A percentile compares a stretch with the other conserved stretches of the same genome.
Conservation (phyloP, 53 echinoderm and acorn worm genomes). For the Zoroaster sp. region DNA sequence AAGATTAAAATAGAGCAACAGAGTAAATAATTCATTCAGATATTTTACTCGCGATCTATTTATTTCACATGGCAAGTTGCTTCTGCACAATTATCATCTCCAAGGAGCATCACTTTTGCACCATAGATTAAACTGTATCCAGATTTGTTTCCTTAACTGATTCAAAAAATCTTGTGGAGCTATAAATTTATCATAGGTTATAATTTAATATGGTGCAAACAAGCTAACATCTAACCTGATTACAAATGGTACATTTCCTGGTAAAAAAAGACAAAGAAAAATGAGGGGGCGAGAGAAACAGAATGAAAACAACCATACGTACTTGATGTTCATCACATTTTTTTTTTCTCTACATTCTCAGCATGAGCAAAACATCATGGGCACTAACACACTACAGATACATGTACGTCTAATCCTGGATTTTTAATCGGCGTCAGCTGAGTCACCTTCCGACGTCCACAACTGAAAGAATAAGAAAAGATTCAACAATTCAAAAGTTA, state of each 20-base stretch:
- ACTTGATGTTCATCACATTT: neutral
- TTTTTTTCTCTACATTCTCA: conserved; percentile 16
- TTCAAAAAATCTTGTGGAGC: too few species aligned
- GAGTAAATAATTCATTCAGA: too few species aligned
- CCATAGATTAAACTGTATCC: too few species aligned
- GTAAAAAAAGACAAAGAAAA: neutral
- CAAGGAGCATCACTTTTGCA: too few species aligned
- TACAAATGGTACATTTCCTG: neutral
- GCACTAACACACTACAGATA: conserved; percentile 33
- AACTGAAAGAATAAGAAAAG: conserved; percentile 64
- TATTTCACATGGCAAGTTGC: too few species aligned
- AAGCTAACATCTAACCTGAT: neutral
- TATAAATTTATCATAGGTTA: too few species aligned
- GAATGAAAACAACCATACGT: neutral
- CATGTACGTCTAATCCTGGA: neutral
- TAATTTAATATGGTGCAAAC: neutral
- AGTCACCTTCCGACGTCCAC: conserved; percentile 77
- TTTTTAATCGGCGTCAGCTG: conserved; percentile 51
- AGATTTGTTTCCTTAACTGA: too few species aligned
- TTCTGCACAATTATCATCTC: too few species aligned
- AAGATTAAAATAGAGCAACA: too few species aligned
- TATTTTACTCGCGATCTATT: too few species aligned
- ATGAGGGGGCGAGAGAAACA: neutral
- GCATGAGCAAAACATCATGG: conserved; percentile 24
- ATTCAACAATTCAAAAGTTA: neutral